A percentile compares a stretch with the other conserved stretches of the same genome.
Evolutionary conservation across 1,140 invertebrate genomes (phyloP).

Genomic region (Colletes latitarsis): DNA sequence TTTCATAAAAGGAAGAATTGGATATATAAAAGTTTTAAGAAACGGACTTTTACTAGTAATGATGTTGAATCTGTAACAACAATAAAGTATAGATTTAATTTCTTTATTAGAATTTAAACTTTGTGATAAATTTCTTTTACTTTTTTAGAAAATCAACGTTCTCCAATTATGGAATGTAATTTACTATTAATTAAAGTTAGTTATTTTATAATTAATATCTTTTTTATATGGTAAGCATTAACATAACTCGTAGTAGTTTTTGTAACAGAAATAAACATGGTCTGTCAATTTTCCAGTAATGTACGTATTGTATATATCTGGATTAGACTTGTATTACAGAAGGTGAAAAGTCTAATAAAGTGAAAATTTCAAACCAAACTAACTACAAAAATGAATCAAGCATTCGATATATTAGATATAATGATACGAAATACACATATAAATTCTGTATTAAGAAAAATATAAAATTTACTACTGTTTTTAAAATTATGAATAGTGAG

Average conservation of each 20-base stretch:
- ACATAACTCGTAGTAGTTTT: conserved; percentile 62
- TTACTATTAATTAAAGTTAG: conserved; percentile 53
- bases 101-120: conserved; percentile 66
- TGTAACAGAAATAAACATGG: conserved; percentile 61
- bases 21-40: conserved; percentile 71
- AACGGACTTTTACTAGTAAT: conserved; percentile 71
- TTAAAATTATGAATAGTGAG: conserved; percentile 3
- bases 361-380: conserved; percentile 43
- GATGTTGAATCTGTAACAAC: conserved; percentile 73
- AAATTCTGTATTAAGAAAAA: conserved; percentile 23
- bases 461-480: conserved; percentile 20
- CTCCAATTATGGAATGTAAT: conserved; percentile 56
- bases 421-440: conserved; percentile 13
- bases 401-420: conserved; percentile 14
- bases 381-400: conserved; percentile 25
- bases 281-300: conserved; percentile 62
- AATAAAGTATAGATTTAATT: conserved; percentile 76
- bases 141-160: conserved; percentile 58
- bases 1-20: conserved; percentile 80
- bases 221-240: conserved; percentile 65
- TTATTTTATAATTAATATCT: conserved; percentile 64
- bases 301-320: conserved; percentile 50
- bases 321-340: conserved; percentile 53
- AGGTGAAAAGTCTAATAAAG: conserved; percentile 45
- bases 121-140: conserved; percentile 63